phyloP scores from a whole-genome alignment of 2,888 invertebrate genomes.

The Ichneumoninae sp. region DNA sequence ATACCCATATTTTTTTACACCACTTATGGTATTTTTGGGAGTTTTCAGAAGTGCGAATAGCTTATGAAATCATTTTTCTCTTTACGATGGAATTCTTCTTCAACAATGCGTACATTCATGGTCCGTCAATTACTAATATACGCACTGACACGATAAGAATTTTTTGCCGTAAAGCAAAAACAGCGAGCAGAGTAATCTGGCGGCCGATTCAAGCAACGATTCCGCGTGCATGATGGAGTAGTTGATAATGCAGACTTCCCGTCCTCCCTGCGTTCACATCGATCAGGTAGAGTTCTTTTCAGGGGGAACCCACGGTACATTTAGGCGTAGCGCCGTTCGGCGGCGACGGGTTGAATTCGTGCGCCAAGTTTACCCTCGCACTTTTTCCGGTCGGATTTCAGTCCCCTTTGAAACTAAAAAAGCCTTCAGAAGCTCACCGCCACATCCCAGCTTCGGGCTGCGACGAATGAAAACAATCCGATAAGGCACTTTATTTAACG shows the following conservation, averaged over 20 bases:
- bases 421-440: not conserved
- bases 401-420: slow-evolving; percentile 3
- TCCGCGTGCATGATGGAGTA: slow-evolving; percentile 41
- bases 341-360: slow-evolving; percentile 37
- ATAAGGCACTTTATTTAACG: not conserved
- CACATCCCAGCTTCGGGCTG: not conserved
- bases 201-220: slow-evolving; percentile 73
- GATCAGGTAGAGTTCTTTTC: slow-evolving; percentile 80
- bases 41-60: no score
- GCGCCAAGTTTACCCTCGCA: slow-evolving; percentile 38
- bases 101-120: not conserved
- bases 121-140: not conserved
- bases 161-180: slow-evolving; percentile 10
- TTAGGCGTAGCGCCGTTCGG: slow-evolving; percentile 71
- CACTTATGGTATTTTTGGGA: no score
- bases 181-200: slow-evolving; percentile 76
- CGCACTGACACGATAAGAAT: not conserved
- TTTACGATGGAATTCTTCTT: not conserved
- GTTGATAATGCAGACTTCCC: slow-evolving; percentile 79
- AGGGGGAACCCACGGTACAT: slow-evolving; percentile 75
- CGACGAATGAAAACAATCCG: not conserved
- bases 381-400: slow-evolving; percentile 50
- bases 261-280: slow-evolving; percentile 72
- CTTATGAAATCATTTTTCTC: not conserved
- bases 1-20: no score